Conservation (phyloP, 2,113 vertebrate species). For the Saguinus imperator region DNA sequence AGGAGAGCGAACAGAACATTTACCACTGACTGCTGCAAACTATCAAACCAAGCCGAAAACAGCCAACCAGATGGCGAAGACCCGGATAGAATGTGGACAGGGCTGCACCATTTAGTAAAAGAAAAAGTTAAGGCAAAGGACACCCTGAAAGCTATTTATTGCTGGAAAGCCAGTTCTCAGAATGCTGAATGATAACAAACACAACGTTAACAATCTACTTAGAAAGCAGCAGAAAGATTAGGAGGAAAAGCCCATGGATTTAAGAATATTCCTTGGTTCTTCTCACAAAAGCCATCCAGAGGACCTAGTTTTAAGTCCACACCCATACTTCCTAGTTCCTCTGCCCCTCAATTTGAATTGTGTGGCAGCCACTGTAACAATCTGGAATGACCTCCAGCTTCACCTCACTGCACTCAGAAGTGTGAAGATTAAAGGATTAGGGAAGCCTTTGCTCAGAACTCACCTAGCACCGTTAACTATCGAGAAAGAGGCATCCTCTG, state of each 20-base stretch:
- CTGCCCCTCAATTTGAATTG: conserved; percentile 9
- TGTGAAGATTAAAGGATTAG: conserved; percentile 44
- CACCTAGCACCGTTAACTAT: not conserved
- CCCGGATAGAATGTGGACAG: not conserved
- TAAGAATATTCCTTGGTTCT: conserved; percentile 10
- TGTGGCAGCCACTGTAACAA: not conserved
- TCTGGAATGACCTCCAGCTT: not conserved
- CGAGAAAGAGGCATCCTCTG: not conserved
- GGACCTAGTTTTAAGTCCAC: not conserved
- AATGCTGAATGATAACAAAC: not conserved
- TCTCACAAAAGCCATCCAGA: conserved; percentile 1
- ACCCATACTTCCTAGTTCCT: not conserved
- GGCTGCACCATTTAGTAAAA: not conserved
- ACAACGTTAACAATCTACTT: not conserved
- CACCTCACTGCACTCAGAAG: not conserved
- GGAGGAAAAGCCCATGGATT: not conserved
- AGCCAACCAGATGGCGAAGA: not conserved
- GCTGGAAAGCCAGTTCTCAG: not conserved
- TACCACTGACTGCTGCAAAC: not conserved
- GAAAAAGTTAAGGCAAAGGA: conserved; percentile 8
- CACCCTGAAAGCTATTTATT: not conserved
- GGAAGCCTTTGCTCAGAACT: not conserved
- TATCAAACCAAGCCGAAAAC: not conserved
- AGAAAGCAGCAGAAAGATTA: conserved; percentile 28
- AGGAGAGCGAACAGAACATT: conserved; percentile 3